Base-by-base conservation (phyloP, 2,113 vertebrate species). In the Xerus inauris region DNA sequence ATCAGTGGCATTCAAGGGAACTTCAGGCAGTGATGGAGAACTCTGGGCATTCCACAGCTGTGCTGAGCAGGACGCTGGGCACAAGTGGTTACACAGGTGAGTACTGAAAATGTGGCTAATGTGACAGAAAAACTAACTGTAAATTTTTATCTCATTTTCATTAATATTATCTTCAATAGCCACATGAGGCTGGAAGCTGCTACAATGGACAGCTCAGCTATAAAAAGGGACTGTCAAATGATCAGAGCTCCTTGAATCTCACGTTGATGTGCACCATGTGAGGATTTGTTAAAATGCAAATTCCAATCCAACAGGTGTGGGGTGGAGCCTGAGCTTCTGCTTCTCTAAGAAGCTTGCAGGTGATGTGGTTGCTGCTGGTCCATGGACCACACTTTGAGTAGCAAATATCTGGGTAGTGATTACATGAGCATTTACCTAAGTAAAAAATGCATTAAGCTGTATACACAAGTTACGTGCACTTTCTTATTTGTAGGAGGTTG, bases 11-110 rank as follows among this genome's bases (percentile, higher is more conserved):
- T 28, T 26, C 24, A 2, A 32, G 14, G 64, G 84, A 76, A 62
- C n/a, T 10, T 73, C 32, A 17, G 20, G 11, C 11, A 17, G 1
- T 3, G 14, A 45, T 0, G 5, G 67, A 57, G 59, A 54, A 62
- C 2, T 6, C 11, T 24, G 59, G 59, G 59, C 0, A 2, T 35
- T 35, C 47, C 24, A 3, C 3, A 2, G 26, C 51, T 89, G 8
- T 0, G 0, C 24, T 9, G 6, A 3, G 8, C 6, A 10, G 47
- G 42, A 28, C 1, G 2, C 22, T 7, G 51, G 22, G 54, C 45
- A 14, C 20, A 1, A 1, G 3, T 4, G 17, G 1, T 72, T 42
- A n/a, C 1, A 57, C 54, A 24, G 8, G 54, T 3, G n/a, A 7
- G 22, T 5, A 10, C 51, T 42, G 59, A 45, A 77, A 88, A 59